Conservation (phyloP, 2,888 invertebrate genomes). For the Pheosia tremula region DNA sequence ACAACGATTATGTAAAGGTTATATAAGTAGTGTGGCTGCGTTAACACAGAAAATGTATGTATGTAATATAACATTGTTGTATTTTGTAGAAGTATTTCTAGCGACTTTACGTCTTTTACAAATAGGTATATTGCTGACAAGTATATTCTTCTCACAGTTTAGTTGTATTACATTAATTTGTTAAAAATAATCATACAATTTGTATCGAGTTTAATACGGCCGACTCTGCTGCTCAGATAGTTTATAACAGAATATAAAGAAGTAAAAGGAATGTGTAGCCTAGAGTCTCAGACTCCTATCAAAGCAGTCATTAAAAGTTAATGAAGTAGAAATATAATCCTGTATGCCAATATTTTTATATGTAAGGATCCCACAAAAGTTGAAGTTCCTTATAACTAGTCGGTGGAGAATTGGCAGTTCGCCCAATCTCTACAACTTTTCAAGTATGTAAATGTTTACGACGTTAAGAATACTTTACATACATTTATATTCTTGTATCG, state of each 20-base stretch:
- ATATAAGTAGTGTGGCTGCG: background rate
- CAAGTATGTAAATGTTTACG: slow-evolving; percentile 33
- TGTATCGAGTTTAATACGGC: background rate
- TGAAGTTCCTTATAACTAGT: slow-evolving; percentile 21
- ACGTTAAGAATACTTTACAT: slow-evolving; percentile 19
- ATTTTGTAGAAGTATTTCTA: background rate
- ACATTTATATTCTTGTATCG: slow-evolving; percentile 27
- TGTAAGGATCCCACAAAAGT: slow-evolving; percentile 12
- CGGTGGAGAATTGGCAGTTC: slow-evolving; percentile 30
- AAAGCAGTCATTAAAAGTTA: background rate
- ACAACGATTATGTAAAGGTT: slow-evolving; percentile 5
- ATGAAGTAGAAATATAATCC: background rate
- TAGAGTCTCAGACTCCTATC: background rate
- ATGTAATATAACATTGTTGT: background rate
- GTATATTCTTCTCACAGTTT: too few species aligned
- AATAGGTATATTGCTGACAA: too few species aligned
- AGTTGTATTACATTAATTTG: background rate
- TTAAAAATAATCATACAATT: background rate
- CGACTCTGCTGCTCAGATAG: background rate
- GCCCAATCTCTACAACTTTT: slow-evolving; percentile 27
- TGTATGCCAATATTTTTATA: slow-evolving; percentile 12
- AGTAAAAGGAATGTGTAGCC: background rate
- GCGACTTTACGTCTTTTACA: too few species aligned
- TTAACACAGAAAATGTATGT: slow-evolving; percentile 3
- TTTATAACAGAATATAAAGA: background rate